phyloP scores from a whole-genome alignment of 2,113 vertebrate genomes.

The Chloebia gouldiae region DNA sequence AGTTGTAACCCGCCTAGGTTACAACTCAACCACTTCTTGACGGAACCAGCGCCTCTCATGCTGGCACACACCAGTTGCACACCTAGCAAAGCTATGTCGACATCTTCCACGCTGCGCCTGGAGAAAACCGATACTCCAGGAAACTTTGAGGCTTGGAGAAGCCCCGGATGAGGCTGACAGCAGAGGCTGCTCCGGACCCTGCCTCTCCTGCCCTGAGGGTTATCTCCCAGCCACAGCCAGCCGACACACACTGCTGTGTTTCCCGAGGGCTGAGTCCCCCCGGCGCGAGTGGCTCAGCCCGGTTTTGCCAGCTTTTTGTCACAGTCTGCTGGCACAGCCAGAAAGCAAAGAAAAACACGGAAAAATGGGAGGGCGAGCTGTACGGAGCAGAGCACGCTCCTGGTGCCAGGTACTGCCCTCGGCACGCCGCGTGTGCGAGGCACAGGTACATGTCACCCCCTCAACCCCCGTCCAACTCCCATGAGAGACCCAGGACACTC shows the following conservation, averaged over 20 bases:
- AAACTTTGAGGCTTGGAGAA: neutral
- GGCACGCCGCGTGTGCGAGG: fast-evolving
- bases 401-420: neutral
- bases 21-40: neutral
- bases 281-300: fast-evolving
- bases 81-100: neutral
- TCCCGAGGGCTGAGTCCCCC: fast-evolving
- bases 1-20: neutral
- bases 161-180: neutral
- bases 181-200: neutral
- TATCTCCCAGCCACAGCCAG: neutral
- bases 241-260: neutral
- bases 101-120: neutral
- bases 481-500: fast-evolving
- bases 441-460: neutral
- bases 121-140: neutral
- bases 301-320: neutral
- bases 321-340: neutral
- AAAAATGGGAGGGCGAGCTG: neutral
- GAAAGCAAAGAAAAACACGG: neutral
- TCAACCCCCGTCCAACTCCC: no score
- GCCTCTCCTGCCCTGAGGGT: neutral
- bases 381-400: fast-evolving
- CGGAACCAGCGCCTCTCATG: fast-evolving
- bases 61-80: neutral